A percentile compares a stretch with the other conserved stretches of the same genome.
phyloP scores from a whole-genome alignment of 37 sponge, comb jelly and placozoan species.

The Spongilla lacustris region DNA sequence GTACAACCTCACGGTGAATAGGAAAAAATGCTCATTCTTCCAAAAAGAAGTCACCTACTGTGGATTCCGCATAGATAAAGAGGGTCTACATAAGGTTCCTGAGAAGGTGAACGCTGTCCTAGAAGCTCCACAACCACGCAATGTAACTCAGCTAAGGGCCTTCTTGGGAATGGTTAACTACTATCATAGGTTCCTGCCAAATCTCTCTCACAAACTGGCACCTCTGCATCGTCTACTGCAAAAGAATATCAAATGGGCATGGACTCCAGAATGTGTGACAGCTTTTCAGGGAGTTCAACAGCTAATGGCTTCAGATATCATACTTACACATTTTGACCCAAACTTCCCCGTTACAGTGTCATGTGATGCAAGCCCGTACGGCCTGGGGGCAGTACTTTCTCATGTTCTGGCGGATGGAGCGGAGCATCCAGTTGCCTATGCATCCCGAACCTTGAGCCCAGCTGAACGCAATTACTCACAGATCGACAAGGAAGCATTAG shows the following conservation, averaged over 20 bases:
- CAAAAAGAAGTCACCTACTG: not conserved
- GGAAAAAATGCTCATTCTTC: conserved; percentile 13
- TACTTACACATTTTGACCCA: conserved; percentile 45
- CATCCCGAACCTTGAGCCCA: conserved; percentile 52
- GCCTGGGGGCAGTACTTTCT: conserved; percentile 51
- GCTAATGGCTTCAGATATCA: not conserved
- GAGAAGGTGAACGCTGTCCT: not conserved
- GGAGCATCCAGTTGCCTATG: conserved; percentile 56
- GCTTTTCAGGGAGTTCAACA: conserved; percentile 19
- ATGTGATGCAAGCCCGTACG: conserved; percentile 48
- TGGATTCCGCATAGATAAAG: conserved; percentile 4
- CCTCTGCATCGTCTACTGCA: conserved; percentile 26
- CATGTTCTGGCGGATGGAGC: conserved; percentile 33
- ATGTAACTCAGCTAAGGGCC: conserved; percentile 8
- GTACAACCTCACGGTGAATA: conserved; percentile 21
- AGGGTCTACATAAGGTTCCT: not conserved
- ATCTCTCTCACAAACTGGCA: conserved; percentile 7
- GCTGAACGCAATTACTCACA: conserved; percentile 60
- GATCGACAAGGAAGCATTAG: conserved; percentile 59
- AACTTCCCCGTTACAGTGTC: conserved; percentile 10
- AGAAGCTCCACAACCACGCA: conserved; percentile 25
- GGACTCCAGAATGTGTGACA: conserved; percentile 7
- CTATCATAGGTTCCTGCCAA: conserved; percentile 26
- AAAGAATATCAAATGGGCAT: not conserved
- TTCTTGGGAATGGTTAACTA: conserved; percentile 30